Conservation (phyloP, 1,140 invertebrate genomes). For the Magallana gigas region DNA sequence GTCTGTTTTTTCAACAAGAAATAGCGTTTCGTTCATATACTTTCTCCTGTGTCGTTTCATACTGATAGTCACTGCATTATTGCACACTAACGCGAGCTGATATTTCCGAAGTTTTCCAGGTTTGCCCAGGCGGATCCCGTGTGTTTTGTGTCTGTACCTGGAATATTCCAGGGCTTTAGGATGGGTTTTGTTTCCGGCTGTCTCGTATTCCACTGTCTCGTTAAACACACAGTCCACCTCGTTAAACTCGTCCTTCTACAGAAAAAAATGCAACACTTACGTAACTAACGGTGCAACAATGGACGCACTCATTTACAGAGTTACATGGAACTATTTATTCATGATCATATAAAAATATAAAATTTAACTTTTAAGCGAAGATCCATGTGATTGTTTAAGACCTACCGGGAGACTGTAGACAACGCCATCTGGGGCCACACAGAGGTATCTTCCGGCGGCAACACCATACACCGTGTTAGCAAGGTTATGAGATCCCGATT, state of each 20-base stretch:
- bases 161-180: not conserved
- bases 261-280: not conserved
- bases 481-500: constrained; percentile 19
- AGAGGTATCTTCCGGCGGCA: constrained; percentile 28
- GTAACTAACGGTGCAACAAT: not conserved
- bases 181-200: not conserved
- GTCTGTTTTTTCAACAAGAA: constrained; percentile 19
- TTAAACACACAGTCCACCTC: constrained; percentile 45
- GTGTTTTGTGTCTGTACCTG: constrained; percentile 10
- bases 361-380: too few species aligned
- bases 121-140: constrained; percentile 34
- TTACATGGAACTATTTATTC: too few species aligned
- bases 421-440: constrained; percentile 7
- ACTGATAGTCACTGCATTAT: not conserved
- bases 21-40: constrained; percentile 15
- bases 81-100: not conserved
- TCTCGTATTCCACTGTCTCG: constrained; percentile 25
- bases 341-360: too few species aligned
- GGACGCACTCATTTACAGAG: too few species aligned
- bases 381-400: not conserved
- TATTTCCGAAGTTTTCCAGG: not conserved
- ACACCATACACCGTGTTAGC: constrained; percentile 11
- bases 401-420: constrained; percentile 42
- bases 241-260: constrained; percentile 13
- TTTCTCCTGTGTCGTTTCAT: not conserved